Conservation (phyloP, 2,797 vertebrate genomes). For the Ispidina picta region DNA sequence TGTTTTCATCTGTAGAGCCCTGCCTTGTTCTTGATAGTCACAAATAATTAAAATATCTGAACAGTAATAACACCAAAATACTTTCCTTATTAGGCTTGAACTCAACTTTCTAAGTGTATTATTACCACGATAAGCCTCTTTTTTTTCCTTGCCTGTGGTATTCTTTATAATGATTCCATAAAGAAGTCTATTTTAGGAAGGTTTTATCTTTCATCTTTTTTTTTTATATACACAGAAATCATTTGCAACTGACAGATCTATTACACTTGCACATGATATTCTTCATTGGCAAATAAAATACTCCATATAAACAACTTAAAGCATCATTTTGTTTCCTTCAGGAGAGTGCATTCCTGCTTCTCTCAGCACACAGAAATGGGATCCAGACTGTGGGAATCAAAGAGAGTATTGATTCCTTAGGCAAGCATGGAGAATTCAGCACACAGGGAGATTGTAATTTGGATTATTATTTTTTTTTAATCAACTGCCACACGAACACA, state of each 20-base stretch:
- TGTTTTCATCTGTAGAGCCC: background rate
- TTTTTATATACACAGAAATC: slow-evolving; percentile 21
- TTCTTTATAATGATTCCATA: slow-evolving; percentile 28
- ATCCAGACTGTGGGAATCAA: slow-evolving; percentile 29
- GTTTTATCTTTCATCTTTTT: slow-evolving; percentile 23
- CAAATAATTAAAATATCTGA: slow-evolving; percentile 23
- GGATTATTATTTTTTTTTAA: background rate
- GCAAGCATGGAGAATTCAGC: background rate
- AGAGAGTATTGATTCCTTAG: slow-evolving; percentile 24
- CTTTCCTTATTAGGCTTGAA: slow-evolving; percentile 19
- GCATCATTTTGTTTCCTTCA: background rate
- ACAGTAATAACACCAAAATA: slow-evolving; percentile 24
- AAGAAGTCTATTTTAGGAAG: slow-evolving; percentile 20
- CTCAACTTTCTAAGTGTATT: slow-evolving; percentile 22
- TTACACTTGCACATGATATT: background rate
- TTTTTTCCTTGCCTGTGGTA: slow-evolving; percentile 24
- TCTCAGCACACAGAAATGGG: slow-evolving; percentile 34
- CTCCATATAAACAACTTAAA: background rate
- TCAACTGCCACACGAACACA: background rate
- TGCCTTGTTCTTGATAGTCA: background rate
- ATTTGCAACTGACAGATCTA: slow-evolving; percentile 23
- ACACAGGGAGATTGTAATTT: background rate
- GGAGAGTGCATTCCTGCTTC: slow-evolving; percentile 12
- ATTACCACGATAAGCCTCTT: background rate
- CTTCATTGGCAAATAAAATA: slow-evolving; percentile 37